Evolutionary conservation across 1,140 invertebrate species (phyloP), one percentile per base, ranked within the genome.

Genomic region (Zaprionus davidi): DNA sequence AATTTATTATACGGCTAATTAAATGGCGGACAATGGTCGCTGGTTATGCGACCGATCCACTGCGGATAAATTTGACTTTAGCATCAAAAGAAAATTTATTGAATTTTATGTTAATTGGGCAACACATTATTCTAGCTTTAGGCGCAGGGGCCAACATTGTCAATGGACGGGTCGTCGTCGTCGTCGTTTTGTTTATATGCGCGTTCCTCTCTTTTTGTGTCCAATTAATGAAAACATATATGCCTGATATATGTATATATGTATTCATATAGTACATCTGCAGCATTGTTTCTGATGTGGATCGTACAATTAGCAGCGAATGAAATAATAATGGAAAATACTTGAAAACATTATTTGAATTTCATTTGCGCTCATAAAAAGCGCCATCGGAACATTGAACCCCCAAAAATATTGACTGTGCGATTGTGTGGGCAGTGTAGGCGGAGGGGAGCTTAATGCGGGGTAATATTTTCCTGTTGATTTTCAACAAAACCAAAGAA

Each of bases 71-170:
- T 86, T 71, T 87, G 63, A 78, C 83, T 86, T 80, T 66, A 15
- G 44, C 63, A 70, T 57, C 75, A 75, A 77, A 62, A 26, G 38
- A 57, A 82, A 79, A 76, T 79, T 68, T 69, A 77, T 71, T 73
- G 68, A 71, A 73, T 66, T 76, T 69, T 24, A 71, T 72, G 83
- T 88, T 83, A 88, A 88, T 87, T 87, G 80, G 80, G 24, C 64
- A 71, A 70, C 60, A 87, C 81, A 82, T 80, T 71, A 80, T 83
- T 68, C 17, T 55, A 67, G 76, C 56, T 64, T 65, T 55, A 15
- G 63, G 64, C 41, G 36, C 31, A 51, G 46, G 20, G 46, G 20
- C 15, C 28, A 4, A 22, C 60, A 63, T 71, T 67, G 38, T 67
- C 66, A 58, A 46, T 46, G 22, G 49, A 22, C n/a, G 7, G 38